phyloP scores from a whole-genome alignment of 2,113 vertebrate genomes.

The Nibea albiflora region DNA sequence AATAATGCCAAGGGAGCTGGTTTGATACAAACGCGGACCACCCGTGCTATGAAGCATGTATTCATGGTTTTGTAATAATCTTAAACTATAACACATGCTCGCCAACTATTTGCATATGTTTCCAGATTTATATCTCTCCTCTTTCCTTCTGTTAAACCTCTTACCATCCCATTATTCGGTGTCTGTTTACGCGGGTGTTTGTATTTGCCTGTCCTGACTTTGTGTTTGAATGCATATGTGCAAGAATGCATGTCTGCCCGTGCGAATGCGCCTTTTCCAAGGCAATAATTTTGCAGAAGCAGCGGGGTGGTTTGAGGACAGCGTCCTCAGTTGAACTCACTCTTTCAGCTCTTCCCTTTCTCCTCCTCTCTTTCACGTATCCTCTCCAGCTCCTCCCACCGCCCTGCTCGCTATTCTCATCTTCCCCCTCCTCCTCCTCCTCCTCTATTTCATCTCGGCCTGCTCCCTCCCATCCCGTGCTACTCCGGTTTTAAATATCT shows the following conservation, averaged over 20 bases:
- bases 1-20: neutral
- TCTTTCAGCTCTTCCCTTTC: conserved; percentile 34
- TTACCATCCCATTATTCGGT: conserved; percentile 1
- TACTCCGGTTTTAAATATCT: conserved; percentile 14
- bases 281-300: conserved; percentile 7
- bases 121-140: conserved; percentile 7
- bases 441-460: conserved; percentile 21
- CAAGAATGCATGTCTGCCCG: neutral
- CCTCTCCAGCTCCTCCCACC: conserved; percentile 34
- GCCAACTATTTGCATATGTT: conserved; percentile 3
- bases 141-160: neutral
- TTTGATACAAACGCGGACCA: conserved; percentile 25
- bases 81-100: conserved; percentile 2
- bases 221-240: conserved; percentile 17
- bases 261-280: neutral
- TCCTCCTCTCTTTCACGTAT: conserved; percentile 32
- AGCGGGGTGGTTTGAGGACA: conserved; percentile 58
- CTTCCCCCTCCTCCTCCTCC: conserved; percentile 18
- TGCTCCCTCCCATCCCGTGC: neutral
- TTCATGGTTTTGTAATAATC: conserved; percentile 27
- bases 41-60: neutral
- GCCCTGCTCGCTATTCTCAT: neutral
- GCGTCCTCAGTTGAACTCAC: conserved; percentile 73
- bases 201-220: conserved; percentile 8
- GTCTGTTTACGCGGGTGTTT: conserved; percentile 11